Percentiles rank a stretch among this genome's conserved stretches.
phyloP scores from a whole-genome alignment of 2,797 vertebrate genomes.

The Cirrhinus mrigala region DNA sequence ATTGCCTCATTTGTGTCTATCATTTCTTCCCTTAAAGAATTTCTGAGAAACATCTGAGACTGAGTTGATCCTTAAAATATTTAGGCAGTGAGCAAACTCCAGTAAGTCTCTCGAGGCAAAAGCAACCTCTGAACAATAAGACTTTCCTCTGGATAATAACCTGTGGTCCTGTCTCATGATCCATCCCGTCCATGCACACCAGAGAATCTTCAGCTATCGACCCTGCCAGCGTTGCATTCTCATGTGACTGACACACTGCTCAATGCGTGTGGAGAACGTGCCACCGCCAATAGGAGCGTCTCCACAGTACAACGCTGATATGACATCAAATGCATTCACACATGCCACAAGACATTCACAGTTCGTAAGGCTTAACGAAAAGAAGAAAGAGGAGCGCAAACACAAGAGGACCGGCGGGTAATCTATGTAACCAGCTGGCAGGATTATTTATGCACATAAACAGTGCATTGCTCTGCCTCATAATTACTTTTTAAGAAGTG shows the following conservation, averaged over 20 bases:
- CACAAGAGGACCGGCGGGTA: slow-evolving; percentile 5
- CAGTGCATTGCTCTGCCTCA: slow-evolving; percentile 13
- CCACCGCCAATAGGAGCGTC: not conserved
- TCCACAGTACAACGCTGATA: slow-evolving; percentile 14
- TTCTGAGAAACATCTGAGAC: not conserved
- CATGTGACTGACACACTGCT: slow-evolving; percentile 8
- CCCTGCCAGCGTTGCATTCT: not conserved
- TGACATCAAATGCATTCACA: slow-evolving; percentile 30
- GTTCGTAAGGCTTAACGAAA: slow-evolving; percentile 12
- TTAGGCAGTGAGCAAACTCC: not conserved
- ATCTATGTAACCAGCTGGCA: slow-evolving; percentile 29
- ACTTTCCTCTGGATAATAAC: not conserved
- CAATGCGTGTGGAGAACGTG: not conserved
- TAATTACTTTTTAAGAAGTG: slow-evolving; percentile 46
- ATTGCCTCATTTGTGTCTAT: not conserved
- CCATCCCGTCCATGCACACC: not conserved
- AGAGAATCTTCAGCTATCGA: not conserved
- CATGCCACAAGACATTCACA: slow-evolving; percentile 12
- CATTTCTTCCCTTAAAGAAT: not conserved
- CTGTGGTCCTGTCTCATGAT: not conserved
- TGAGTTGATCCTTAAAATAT: not conserved
- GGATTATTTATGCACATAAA: slow-evolving; percentile 45
- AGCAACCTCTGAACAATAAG: not conserved
- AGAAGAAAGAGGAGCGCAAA: not conserved
- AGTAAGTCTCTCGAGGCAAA: not conserved